Base-by-base conservation (phyloP, 2,888 invertebrate species). In the Diaphora mendica region DNA sequence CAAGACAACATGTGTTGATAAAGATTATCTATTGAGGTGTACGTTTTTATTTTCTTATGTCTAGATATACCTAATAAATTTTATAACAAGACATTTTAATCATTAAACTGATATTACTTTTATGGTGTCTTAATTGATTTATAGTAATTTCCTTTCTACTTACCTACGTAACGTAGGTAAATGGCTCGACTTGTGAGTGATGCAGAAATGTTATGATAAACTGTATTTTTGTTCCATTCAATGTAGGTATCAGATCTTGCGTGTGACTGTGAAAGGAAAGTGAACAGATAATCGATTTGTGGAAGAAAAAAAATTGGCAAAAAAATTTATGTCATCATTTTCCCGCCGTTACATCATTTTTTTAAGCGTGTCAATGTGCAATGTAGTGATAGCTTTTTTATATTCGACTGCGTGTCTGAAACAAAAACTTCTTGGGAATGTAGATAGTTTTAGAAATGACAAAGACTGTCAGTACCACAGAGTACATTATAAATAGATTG, bases 1-100 rank as follows among this genome's bases (percentile, higher is more conserved):
- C 85, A 77, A 51, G 86, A 86, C 85, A 77, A 51, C 42, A 35
- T n/a, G 17, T 42, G 39, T 5, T 62, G 65, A 73, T 70, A 70
- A 73, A 65, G 26, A 33, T 72, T 44, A 17, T 11, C 8, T 67
- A 30, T 42, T 15, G 55, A 73, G 66, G n/a, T 33, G 39, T 55
- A 66, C 65, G 39, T 65, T 23, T 68, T 69, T 55, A 65, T 65
- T 51, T 11, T 44, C 42, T 70, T 70, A 64, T 30, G 44, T 15
- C 44, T 20, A 44, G 67, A 67, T 62, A 68, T 67, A 23, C 23
- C 2, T 51, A 33, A 51, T 42, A 69, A 20, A 42, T 69, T 30
- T 62, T 69, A 62, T n/a, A 8, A 42, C 20, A 62, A 9, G 35
- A 42, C 55, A 35, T 42, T 65, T 70, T 73, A 70, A 66, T 73